These are phyloP conservation scores for Furcula furcula DNA, from an alignment of 2,888 invertebrate species.

Conservation along the genomic window DNA sequence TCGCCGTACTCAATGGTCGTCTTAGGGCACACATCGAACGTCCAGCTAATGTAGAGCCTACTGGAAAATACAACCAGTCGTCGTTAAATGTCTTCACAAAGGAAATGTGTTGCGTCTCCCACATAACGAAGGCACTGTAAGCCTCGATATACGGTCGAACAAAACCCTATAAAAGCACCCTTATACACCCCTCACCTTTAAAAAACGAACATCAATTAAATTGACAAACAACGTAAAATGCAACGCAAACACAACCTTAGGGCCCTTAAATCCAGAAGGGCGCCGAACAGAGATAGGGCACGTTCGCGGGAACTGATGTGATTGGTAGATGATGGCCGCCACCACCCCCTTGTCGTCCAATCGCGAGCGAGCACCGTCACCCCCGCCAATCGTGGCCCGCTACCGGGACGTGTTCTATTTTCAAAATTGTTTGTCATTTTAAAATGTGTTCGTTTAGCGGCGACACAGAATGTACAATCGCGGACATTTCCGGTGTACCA, in stretches of 20 bases:
- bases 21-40: no score
- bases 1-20: no score
- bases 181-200: constrained; percentile 40
- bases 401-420: constrained; percentile 31
- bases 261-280: constrained; percentile 59
- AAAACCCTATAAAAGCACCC: constrained; percentile 31
- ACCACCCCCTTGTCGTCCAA: constrained; percentile 51
- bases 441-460: constrained; percentile 17
- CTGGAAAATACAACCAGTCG: no score
- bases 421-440: constrained; percentile 32
- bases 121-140: constrained; percentile 2
- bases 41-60: no score
- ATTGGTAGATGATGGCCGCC: constrained; percentile 47
- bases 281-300: constrained; percentile 66
- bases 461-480: constrained; percentile 29
- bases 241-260: constrained; percentile 72
- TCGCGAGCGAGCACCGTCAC: constrained; percentile 38
- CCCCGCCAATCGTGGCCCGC: constrained; percentile 35
- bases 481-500: no score
- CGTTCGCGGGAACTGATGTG: constrained; percentile 44
- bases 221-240: constrained; percentile 74
- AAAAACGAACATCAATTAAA: constrained; percentile 70
- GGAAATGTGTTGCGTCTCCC: no score
- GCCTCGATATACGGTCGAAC: constrained; percentile 14
- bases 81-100: no score